A percentile compares a stretch with the other conserved stretches of the same genome.
These are phyloP conservation scores for Panonychus citri DNA, from an alignment of 1,140 invertebrate genomes.

Conservation along the genomic window DNA sequence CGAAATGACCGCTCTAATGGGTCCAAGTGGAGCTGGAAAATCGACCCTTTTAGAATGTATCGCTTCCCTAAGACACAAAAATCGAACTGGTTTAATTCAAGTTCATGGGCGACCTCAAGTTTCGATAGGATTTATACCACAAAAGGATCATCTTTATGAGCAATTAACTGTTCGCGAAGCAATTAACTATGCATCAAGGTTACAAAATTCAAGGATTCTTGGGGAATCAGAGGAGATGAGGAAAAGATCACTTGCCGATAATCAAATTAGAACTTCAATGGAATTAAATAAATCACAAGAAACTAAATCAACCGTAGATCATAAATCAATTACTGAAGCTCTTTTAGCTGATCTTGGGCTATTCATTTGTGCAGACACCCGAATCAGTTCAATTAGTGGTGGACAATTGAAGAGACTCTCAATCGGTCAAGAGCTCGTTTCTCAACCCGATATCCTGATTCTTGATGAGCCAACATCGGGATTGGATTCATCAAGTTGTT, in stretches of 20 bases:
- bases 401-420: conserved; percentile 8
- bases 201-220: conserved; percentile 32
- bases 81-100: conserved; percentile 1
- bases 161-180: conserved; percentile 68
- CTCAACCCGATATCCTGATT: conserved; percentile 2
- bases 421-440: conserved; percentile 7
- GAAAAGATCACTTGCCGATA: background rate
- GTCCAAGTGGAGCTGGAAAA: conserved; percentile 36
- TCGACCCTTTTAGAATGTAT: conserved; percentile 24
- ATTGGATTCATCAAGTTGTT: conserved; percentile 3
- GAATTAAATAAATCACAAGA: background rate
- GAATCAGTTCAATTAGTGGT: background rate
- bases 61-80: conserved; percentile 7
- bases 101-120: background rate
- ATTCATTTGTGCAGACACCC: background rate
- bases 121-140: conserved; percentile 20
- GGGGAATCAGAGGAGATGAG: background rate
- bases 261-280: no score
- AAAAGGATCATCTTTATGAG: conserved; percentile 68
- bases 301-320: background rate
- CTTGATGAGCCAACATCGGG: conserved; percentile 9
- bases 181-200: conserved; percentile 69
- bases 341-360: conserved; percentile 2
- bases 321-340: background rate
- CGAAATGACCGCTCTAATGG: conserved; percentile 29